Evolutionary conservation across 2,797 vertebrate genomes (phyloP).

Genomic region (Pseudochromis fuscus): DNA sequence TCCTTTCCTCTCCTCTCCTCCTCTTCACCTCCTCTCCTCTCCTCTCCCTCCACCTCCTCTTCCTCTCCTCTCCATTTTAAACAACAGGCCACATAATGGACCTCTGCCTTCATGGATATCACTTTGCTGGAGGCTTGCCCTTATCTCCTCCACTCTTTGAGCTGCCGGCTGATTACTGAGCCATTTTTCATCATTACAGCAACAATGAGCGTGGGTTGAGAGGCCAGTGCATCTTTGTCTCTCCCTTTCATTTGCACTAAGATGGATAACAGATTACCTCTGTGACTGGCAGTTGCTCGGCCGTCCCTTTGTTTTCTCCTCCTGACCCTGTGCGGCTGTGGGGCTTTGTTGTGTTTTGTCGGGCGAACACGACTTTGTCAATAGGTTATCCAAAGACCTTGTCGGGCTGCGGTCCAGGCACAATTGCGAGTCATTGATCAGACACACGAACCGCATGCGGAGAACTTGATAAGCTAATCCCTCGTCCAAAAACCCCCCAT

Average conservation of each 20-base stretch:
- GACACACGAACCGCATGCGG: conserved; percentile 72
- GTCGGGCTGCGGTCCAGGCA: conserved; percentile 72
- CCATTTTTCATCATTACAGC: conserved; percentile 78
- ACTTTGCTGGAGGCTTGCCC: conserved; percentile 56
- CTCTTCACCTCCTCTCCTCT: no score
- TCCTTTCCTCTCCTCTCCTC: no score
- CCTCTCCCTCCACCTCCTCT: no score
- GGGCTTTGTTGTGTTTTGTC: conserved; percentile 70
- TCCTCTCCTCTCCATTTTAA: conserved; percentile 52
- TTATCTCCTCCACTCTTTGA: conserved; percentile 55
- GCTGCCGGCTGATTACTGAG: conserved; percentile 58
- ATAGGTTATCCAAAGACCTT: conserved; percentile 88
- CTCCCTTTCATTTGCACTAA: conserved; percentile 66
- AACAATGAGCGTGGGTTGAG: conserved; percentile 60
- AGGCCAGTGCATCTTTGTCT: conserved; percentile 59
- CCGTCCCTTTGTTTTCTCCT: conserved; percentile 35
- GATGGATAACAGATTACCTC: conserved; percentile 62
- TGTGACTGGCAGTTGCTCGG: conserved; percentile 20
- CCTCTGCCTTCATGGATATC: conserved; percentile 52
- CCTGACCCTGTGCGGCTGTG: conserved; percentile 37
- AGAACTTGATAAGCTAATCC: conserved; percentile 88
- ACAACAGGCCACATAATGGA: conserved; percentile 55
- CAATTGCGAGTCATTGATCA: conserved; percentile 85
- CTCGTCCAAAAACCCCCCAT: conserved; percentile 73
- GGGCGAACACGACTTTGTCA: conserved; percentile 68